Conservation (phyloP, 2,888 invertebrate genomes). For the Pyrrhosoma nymphula region DNA sequence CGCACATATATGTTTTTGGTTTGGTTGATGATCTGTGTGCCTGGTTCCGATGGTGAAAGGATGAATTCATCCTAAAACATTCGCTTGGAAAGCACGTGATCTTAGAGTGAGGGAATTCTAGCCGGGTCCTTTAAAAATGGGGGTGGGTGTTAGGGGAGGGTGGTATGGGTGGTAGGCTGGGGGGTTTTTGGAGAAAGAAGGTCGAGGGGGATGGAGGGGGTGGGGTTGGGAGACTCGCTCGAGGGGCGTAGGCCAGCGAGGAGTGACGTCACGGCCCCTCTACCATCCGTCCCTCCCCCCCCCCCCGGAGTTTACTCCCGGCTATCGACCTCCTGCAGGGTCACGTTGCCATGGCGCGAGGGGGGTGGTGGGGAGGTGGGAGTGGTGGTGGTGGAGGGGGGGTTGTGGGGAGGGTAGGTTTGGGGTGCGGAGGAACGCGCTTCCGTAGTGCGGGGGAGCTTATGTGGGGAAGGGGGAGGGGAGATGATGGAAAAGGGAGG, state of each 20-base stretch:
- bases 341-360: constrained; percentile 31
- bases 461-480: too few relatives aligned
- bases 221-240: neutral
- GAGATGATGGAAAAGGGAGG: too few relatives aligned
- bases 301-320: constrained; percentile 25
- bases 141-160: neutral
- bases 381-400: neutral
- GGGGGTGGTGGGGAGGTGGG: neutral
- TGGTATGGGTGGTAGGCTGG: neutral
- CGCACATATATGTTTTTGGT: too few relatives aligned
- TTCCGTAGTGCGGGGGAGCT: neutral
- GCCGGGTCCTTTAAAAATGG: neutral
- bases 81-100: too few relatives aligned
- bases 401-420: too few relatives aligned
- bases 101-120: too few relatives aligned
- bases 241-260: constrained; percentile 61
- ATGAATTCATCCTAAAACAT: too few relatives aligned
- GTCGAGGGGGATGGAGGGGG: neutral
- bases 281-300: too few relatives aligned
- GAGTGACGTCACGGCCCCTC: neutral
- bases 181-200: neutral
- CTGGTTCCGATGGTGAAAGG: too few relatives aligned
- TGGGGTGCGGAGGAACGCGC: neutral
- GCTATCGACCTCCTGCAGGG: constrained; percentile 61
- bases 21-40: too few relatives aligned